Percentiles rank a stretch among this genome's conserved stretches.
Conservation (phyloP, 2,888 invertebrate genomes). For the Andrena camellia region DNA sequence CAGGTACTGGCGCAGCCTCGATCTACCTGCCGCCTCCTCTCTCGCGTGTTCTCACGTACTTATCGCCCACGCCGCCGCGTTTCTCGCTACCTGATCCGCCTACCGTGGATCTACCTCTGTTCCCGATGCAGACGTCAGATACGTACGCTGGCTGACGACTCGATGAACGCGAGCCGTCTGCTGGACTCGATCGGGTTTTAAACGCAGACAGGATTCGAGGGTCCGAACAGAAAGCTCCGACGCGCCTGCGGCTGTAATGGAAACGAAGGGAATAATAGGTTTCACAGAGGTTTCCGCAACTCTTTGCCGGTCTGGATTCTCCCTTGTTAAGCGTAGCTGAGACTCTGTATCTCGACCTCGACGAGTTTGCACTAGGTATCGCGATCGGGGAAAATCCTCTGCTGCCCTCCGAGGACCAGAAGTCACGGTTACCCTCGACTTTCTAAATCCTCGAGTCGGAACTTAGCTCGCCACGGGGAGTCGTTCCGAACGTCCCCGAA, state of each 20-base stretch:
- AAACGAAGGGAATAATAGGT: no score
- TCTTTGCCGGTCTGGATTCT: no score
- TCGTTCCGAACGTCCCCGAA: not conserved
- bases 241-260: no score
- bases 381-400: not conserved
- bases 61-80: constrained; percentile 57
- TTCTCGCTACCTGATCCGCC: constrained; percentile 56
- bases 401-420: not conserved
- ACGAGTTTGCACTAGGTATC: not conserved
- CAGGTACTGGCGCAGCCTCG: constrained; percentile 40
- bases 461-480: not conserved
- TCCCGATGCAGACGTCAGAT: constrained; percentile 50
- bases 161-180: not conserved
- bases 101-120: constrained; percentile 37
- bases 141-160: constrained; percentile 21
- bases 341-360: not conserved
- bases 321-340: no score
- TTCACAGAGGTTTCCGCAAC: no score
- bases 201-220: no score
- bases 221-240: no score
- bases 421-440: not conserved
- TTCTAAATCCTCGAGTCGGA: constrained; percentile 7
- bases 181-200: not conserved
- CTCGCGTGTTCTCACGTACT: constrained; percentile 67
- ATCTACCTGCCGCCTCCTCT: constrained; percentile 30